Percentiles rank a stretch among this genome's conserved stretches.
phyloP scores from a whole-genome alignment of 2,797 vertebrate genomes.

The Novumbra hubbsi region DNA sequence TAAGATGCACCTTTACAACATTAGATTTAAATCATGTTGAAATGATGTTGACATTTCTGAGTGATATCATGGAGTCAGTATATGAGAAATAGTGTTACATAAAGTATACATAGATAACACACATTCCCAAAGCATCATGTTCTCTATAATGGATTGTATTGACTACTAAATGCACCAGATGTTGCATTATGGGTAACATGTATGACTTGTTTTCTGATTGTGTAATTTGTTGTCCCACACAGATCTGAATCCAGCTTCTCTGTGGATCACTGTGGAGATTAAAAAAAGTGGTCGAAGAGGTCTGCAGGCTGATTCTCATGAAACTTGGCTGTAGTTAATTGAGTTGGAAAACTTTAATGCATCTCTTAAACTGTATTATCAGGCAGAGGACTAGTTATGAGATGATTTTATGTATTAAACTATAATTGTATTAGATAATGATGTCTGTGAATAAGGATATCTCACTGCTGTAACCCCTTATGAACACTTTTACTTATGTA shows the following conservation, averaged over 20 bases:
- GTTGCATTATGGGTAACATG: not conserved
- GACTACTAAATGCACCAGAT: not conserved
- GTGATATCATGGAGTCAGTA: not conserved
- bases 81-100: not conserved
- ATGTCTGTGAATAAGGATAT: too few species aligned
- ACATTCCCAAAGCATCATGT: not conserved
- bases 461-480: too few species aligned
- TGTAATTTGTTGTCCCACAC: slow-evolving; percentile 21
- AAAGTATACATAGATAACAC: not conserved
- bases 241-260: slow-evolving; percentile 73
- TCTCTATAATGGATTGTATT: not conserved
- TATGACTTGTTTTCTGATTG: not conserved
- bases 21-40: not conserved
- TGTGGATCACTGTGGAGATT: slow-evolving; percentile 62
- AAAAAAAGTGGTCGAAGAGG: slow-evolving; percentile 18
- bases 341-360: too few species aligned
- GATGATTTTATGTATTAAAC: too few species aligned
- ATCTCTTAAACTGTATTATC: too few species aligned
- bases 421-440: too few species aligned
- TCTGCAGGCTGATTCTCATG: not conserved
- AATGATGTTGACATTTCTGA: not conserved
- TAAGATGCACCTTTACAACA: not conserved
- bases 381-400: too few species aligned
- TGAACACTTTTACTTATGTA: too few species aligned
- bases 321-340: too few species aligned